Evolutionary conservation across 92 coral and sea anemone genomes (phyloP).

Genomic region (Pocillopora meandrina): DNA sequence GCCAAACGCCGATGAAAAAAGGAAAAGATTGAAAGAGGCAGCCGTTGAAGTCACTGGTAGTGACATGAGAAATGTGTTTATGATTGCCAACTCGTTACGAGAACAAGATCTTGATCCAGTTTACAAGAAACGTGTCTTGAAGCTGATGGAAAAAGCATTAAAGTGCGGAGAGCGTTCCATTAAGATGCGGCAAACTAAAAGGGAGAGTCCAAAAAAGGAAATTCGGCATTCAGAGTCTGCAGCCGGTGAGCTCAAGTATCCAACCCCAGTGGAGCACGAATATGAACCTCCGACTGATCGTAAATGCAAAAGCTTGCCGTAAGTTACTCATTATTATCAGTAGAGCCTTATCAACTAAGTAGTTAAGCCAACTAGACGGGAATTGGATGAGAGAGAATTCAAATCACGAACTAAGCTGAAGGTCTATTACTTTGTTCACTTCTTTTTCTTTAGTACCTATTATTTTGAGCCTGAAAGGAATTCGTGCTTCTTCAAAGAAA

Average conservation of each 20-base stretch:
- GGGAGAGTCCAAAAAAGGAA: constrained; percentile 13
- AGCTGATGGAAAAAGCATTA: neutral
- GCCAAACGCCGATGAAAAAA: constrained; percentile 1
- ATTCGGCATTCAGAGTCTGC: neutral
- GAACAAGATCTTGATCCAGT: neutral
- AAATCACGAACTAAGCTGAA: no score
- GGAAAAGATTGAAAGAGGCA: neutral
- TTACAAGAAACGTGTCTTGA: constrained; percentile 15
- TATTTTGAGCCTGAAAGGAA: no score
- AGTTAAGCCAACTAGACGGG: no score
- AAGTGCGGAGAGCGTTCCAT: constrained; percentile 30
- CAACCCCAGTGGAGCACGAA: neutral
- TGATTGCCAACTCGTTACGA: constrained; percentile 1
- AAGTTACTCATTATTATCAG: no score
- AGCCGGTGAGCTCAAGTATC: neutral
- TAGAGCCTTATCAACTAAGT: no score
- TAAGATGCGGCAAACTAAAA: constrained; percentile 11
- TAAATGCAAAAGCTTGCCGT: no score
- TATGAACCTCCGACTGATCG: neutral
- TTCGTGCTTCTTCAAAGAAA: no score
- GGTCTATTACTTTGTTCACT: no score
- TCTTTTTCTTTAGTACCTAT: no score
- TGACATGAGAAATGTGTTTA: constrained; percentile 1
- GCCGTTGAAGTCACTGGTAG: constrained; percentile 26
- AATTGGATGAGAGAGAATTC: no score